Conservation (phyloP, 1,140 invertebrate genomes). For the Zophobas atratus region DNA sequence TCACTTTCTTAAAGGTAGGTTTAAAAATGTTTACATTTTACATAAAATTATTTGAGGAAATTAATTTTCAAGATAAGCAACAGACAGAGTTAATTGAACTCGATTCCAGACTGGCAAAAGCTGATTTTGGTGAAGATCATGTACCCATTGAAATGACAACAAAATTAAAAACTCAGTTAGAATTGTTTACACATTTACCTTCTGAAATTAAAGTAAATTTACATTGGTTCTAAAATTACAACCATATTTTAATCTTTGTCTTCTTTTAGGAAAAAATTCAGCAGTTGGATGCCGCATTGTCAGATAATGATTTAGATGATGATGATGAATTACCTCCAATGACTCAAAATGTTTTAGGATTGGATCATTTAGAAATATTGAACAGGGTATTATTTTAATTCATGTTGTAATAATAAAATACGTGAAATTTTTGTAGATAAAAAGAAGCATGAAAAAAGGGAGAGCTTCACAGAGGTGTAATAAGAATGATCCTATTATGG, state of each 20-base stretch:
- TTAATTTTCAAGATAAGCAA: slow-evolving; percentile 70
- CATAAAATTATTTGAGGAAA: no score
- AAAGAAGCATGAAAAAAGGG: slow-evolving; percentile 53
- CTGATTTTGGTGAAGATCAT: slow-evolving; percentile 77
- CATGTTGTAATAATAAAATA: neutral
- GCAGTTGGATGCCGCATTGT: slow-evolving; percentile 65
- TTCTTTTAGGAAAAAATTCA: slow-evolving; percentile 69
- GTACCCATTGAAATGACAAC: slow-evolving; percentile 68
- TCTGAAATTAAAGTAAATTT: slow-evolving; percentile 68
- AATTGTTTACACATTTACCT: slow-evolving; percentile 68
- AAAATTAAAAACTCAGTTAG: slow-evolving; percentile 69
- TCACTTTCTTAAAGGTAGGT: slow-evolving; percentile 77
- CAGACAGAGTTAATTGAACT: slow-evolving; percentile 71
- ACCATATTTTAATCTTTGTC: neutral
- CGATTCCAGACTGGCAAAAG: slow-evolving; percentile 71
- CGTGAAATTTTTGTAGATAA: slow-evolving; percentile 48
- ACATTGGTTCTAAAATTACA: slow-evolving; percentile 10
- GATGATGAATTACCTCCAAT: slow-evolving; percentile 71
- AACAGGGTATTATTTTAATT: slow-evolving; percentile 55
- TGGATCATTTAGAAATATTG: slow-evolving; percentile 79
- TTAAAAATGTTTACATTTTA: neutral
- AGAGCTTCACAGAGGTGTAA: slow-evolving; percentile 49
- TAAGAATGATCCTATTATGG: slow-evolving; percentile 1
- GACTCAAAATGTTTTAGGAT: slow-evolving; percentile 79
- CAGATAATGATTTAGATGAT: neutral